These are phyloP conservation scores for Candoia aspera DNA, from an alignment of 2,113 vertebrate genomes.

Conservation along the genomic window DNA sequence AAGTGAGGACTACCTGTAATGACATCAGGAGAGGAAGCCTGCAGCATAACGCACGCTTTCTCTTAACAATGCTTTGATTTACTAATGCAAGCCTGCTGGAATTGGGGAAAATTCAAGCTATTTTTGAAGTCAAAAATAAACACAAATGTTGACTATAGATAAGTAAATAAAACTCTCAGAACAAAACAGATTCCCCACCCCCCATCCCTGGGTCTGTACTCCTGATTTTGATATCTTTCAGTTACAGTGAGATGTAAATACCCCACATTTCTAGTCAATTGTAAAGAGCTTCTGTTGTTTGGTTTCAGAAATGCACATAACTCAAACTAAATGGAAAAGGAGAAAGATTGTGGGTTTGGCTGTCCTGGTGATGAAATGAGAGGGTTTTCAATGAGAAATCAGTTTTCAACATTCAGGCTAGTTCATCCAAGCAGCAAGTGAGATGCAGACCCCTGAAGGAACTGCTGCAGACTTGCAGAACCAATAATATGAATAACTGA, in stretches of 20 bases:
- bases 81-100: constrained; percentile 36
- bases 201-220: neutral
- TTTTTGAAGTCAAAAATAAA: constrained; percentile 40
- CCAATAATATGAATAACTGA: neutral
- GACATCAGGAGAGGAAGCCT: constrained; percentile 27
- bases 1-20: neutral
- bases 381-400: neutral
- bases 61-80: constrained; percentile 48
- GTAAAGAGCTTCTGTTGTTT: constrained; percentile 18
- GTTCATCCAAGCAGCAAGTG: neutral
- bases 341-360: neutral
- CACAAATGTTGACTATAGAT: constrained; percentile 37
- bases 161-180: neutral
- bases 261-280: constrained; percentile 25
- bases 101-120: constrained; percentile 56
- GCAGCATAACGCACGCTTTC: constrained; percentile 38
- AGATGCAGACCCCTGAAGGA: neutral
- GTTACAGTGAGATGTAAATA: constrained; percentile 44
- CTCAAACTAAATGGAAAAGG: constrained; percentile 16
- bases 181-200: neutral
- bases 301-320: constrained; percentile 10
- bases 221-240: constrained; percentile 41
- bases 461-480: neutral
- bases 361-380: neutral
- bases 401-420: neutral